phyloP scores from a whole-genome alignment of 1,140 invertebrate genomes.

The Camponotus vicinus region DNA sequence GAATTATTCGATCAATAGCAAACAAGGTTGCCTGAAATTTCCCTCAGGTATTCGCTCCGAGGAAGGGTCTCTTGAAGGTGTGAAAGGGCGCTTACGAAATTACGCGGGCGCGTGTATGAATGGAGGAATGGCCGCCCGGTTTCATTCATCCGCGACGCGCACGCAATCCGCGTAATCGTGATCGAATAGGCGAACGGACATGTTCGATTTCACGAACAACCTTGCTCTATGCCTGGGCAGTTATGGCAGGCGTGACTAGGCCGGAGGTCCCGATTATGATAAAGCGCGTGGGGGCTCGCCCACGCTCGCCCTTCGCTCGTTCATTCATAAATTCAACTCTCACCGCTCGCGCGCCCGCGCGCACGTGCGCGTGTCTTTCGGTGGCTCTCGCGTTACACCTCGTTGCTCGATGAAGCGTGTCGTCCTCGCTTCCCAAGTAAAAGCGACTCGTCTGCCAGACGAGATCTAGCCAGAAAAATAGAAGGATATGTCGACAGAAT shows the following conservation, averaged over 20 bases:
- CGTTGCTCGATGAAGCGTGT: slow-evolving; percentile 69
- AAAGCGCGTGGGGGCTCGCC: slow-evolving; percentile 72
- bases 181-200: slow-evolving; percentile 42
- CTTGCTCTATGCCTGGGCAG: slow-evolving; percentile 71
- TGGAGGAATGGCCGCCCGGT: slow-evolving; percentile 60
- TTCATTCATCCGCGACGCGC: slow-evolving; percentile 69
- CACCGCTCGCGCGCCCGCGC: slow-evolving; percentile 63
- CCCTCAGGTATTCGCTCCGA: background rate
- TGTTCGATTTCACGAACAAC: slow-evolving; percentile 63
- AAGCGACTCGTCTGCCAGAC: background rate
- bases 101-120: slow-evolving; percentile 40
- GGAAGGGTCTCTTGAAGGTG: slow-evolving; percentile 29
- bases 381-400: slow-evolving; percentile 72
- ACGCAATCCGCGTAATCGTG: slow-evolving; percentile 56
- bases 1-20: background rate
- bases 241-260: slow-evolving; percentile 75
- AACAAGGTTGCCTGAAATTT: background rate
- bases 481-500: background rate
- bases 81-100: slow-evolving; percentile 68
- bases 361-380: slow-evolving; percentile 72
- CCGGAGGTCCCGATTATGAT: slow-evolving; percentile 76
- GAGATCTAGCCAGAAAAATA: background rate
- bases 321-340: slow-evolving; percentile 76
- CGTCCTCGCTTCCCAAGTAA: slow-evolving; percentile 32
- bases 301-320: slow-evolving; percentile 74